phyloP scores from a whole-genome alignment of 2,888 invertebrate species.

The Amblyjoppa fuscipennis region DNA sequence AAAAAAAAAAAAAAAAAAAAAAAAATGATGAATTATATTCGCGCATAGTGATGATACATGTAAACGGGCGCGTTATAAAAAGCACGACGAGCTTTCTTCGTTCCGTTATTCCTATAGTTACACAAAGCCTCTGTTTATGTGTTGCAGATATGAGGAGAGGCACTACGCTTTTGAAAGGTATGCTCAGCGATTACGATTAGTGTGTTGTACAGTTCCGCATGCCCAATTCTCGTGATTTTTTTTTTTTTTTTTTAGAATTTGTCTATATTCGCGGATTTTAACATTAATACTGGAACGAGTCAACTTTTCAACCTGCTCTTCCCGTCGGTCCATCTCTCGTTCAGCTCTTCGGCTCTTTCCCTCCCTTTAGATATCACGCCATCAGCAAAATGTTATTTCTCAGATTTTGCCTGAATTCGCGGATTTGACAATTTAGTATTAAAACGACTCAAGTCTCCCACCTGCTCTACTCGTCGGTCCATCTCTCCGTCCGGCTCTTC shows the following conservation, averaged over 20 bases:
- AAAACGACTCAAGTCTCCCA: not conserved
- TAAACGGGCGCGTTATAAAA: conserved; percentile 42
- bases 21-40: not conserved
- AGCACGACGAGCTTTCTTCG: conserved; percentile 35
- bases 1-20: not conserved
- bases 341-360: conserved; percentile 61
- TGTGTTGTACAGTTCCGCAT: conserved; percentile 57
- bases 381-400: conserved; percentile 6
- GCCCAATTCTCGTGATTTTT: conserved; percentile 48
- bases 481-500: conserved; percentile 30
- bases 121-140: conserved; percentile 76
- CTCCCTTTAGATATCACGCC: conserved; percentile 44
- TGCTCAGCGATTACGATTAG: conserved; percentile 66
- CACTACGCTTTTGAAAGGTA: conserved; percentile 85
- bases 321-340: conserved; percentile 21
- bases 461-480: conserved; percentile 20
- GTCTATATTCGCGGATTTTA: not conserved
- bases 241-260: conserved; percentile 29
- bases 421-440: too few relatives aligned
- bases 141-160: conserved; percentile 85
- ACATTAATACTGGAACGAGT: not conserved
- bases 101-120: conserved; percentile 54
- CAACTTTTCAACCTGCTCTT: conserved; percentile 8
- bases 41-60: not conserved
- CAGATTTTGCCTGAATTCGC: too few relatives aligned